Conservation (phyloP, 2,113 vertebrate genomes). For the Entelurus aequoreus region DNA sequence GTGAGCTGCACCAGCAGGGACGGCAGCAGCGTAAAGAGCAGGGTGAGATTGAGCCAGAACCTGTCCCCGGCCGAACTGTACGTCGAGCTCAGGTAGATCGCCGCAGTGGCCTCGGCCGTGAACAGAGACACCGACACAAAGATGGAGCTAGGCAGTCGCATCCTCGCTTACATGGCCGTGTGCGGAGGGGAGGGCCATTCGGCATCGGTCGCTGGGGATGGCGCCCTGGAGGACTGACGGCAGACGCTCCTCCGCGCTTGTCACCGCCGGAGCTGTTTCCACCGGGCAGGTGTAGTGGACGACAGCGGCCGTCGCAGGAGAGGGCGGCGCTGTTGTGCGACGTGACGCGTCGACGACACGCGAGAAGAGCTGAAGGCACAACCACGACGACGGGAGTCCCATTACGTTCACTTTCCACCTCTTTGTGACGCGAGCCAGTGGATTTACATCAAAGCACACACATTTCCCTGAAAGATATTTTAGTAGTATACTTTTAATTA, state of each 20-base stretch:
- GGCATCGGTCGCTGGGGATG: conserved; percentile 8
- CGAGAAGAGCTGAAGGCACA: background rate
- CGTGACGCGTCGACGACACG: background rate
- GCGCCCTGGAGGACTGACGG: background rate
- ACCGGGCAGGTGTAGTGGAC: background rate
- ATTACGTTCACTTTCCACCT: background rate
- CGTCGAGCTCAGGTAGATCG: conserved; percentile 86
- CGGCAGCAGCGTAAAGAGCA: conserved; percentile 87
- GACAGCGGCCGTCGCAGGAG: background rate
- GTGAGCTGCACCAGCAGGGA: conserved; percentile 91
- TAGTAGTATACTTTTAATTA: background rate
- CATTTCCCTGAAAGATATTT: background rate
- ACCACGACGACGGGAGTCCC: background rate
- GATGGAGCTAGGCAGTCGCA: conserved; percentile 90
- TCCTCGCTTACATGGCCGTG: conserved; percentile 72
- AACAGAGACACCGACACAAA: conserved; percentile 88
- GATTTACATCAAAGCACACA: background rate
- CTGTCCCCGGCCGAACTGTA: conserved; percentile 85
- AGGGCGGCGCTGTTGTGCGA: background rate
- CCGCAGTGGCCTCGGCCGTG: conserved; percentile 83
- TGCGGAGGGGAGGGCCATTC: conserved; percentile 46
- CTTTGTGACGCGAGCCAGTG: background rate
- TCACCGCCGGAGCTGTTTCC: background rate
- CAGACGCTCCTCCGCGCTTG: background rate
- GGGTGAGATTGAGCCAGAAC: conserved; percentile 89